Evolutionary conservation across 2,888 invertebrate species (phyloP).

Genomic region (Aleiodes testaceus): DNA sequence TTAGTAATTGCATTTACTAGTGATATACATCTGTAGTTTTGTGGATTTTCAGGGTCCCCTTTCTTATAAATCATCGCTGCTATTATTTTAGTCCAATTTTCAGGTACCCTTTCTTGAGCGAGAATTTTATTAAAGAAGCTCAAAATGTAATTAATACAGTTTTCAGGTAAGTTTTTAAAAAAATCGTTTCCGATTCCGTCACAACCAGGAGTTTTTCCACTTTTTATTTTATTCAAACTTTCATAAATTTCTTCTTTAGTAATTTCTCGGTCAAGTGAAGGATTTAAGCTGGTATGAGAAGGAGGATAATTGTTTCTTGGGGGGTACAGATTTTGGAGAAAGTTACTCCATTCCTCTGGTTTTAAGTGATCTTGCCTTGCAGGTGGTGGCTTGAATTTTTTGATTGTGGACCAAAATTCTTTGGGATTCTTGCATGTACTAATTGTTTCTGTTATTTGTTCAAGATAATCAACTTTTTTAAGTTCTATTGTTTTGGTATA

Average conservation of each 20-base stretch:
- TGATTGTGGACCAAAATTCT: not conserved
- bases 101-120: not conserved
- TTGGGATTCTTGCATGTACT: not conserved
- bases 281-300: not conserved
- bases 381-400: not conserved
- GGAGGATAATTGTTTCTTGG: not conserved
- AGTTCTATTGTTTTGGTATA: too few species aligned
- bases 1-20: constrained; percentile 49
- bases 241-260: not conserved
- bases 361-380: not conserved
- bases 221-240: not conserved
- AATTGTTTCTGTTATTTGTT: not conserved
- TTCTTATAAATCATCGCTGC: not conserved
- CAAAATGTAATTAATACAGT: not conserved
- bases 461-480: not conserved
- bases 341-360: not conserved
- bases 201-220: not conserved
- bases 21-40: constrained; percentile 51
- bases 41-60: constrained; percentile 34
- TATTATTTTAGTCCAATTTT: too few species aligned
- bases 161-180: not conserved
- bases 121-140: not conserved
- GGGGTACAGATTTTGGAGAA: not conserved
- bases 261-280: not conserved
- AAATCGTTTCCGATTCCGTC: constrained; percentile 1